Percentiles rank a stretch among this genome's conserved stretches.
phyloP scores from a whole-genome alignment of 2,888 invertebrate genomes.

The Sarcophaga variegata region DNA sequence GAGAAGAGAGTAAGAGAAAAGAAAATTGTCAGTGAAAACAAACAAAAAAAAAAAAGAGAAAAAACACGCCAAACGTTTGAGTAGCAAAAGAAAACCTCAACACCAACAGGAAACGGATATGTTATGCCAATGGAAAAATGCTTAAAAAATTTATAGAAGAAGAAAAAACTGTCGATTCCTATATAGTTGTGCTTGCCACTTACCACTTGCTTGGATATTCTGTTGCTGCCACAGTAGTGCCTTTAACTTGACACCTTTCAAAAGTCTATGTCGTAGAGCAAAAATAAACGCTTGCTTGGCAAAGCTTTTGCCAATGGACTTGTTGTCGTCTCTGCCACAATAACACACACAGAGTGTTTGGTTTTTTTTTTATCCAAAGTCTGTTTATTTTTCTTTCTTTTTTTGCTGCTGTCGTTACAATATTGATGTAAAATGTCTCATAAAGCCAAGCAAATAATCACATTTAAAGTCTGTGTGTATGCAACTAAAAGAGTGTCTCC shows the following conservation, averaged over 20 bases:
- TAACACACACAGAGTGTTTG: background rate
- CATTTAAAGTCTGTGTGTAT: constrained; percentile 20
- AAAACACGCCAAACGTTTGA: background rate
- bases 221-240: background rate
- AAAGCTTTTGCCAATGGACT: background rate
- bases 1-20: background rate
- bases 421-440: constrained; percentile 61
- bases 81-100: constrained; percentile 52
- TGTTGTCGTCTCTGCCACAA: constrained; percentile 1
- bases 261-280: background rate
- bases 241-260: constrained; percentile 60
- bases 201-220: background rate
- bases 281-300: background rate
- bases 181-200: background rate
- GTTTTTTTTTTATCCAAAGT: background rate
- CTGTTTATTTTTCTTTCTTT: background rate
- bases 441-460: constrained; percentile 51
- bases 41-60: background rate
- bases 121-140: constrained; percentile 57
- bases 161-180: background rate
- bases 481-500: constrained; percentile 2
- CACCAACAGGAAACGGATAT: constrained; percentile 67
- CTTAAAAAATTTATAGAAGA: constrained; percentile 19
- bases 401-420: background rate
- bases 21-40: background rate